Evolutionary conservation across 2,113 vertebrate genomes (phyloP).

Genomic region (Triplophysa siluroides): DNA sequence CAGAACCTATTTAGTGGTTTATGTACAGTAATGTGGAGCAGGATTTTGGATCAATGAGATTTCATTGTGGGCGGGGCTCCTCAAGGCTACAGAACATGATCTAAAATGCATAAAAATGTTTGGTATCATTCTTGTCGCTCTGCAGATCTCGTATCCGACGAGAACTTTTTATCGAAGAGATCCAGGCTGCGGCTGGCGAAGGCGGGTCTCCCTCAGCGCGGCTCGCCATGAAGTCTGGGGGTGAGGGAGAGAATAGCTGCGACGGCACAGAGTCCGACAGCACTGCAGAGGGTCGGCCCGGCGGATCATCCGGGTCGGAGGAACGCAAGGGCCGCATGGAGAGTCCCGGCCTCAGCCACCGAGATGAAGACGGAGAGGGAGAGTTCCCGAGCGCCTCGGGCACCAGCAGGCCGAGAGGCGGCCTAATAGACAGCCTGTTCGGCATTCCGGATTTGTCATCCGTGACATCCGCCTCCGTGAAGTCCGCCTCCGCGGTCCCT

Average conservation of each 20-base stretch:
- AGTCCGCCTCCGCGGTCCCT: slow-evolving; percentile 59
- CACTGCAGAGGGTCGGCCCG: slow-evolving; percentile 68
- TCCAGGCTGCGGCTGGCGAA: slow-evolving; percentile 90
- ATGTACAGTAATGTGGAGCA: no score
- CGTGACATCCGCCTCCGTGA: slow-evolving; percentile 70
- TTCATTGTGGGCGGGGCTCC: no score
- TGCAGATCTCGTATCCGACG: slow-evolving; percentile 94
- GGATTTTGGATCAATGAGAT: no score
- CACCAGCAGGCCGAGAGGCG: slow-evolving; percentile 80
- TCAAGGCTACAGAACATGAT: no score
- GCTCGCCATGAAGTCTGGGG: slow-evolving; percentile 77
- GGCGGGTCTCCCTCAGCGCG: slow-evolving; percentile 86
- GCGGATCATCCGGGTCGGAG: slow-evolving; percentile 75
- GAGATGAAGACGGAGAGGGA: slow-evolving; percentile 72
- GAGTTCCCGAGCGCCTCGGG: slow-evolving; percentile 80
- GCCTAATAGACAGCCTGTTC: slow-evolving; percentile 83
- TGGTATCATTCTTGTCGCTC: not conserved
- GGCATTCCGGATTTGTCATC: slow-evolving; percentile 85
- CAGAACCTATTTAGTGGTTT: not conserved
- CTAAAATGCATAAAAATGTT: no score
- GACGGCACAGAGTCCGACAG: slow-evolving; percentile 92
- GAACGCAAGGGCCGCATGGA: slow-evolving; percentile 82
- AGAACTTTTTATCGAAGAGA: slow-evolving; percentile 97
- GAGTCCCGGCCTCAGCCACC: slow-evolving; percentile 77
- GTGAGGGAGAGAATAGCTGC: slow-evolving; percentile 90